Evolutionary conservation across 2,113 vertebrate genomes (phyloP).

Genomic region (Hylia prasina): DNA sequence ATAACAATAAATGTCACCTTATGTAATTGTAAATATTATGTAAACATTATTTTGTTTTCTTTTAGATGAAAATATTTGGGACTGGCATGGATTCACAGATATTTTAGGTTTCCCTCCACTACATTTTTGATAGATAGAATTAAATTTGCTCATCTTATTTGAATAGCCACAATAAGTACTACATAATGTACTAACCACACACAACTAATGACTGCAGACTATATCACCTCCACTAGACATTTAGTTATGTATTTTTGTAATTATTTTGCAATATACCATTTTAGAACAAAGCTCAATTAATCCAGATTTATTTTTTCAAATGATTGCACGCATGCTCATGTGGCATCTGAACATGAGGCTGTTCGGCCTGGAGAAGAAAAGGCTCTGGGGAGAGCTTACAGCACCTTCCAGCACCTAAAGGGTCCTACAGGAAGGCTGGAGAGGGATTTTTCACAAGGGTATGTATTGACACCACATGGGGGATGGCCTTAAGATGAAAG

Average conservation of each 20-base stretch:
- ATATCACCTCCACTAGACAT: neutral
- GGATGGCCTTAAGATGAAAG: neutral
- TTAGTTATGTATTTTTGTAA: neutral
- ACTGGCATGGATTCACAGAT: neutral
- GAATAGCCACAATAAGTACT: neutral
- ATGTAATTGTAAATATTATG: neutral
- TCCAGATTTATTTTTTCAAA: neutral
- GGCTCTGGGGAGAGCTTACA: neutral
- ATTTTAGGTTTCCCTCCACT: neutral
- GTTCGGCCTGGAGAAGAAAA: neutral
- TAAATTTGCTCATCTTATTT: neutral
- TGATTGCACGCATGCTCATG: neutral
- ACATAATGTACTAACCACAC: neutral
- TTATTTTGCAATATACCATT: neutral
- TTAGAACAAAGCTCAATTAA: neutral
- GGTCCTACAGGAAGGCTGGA: neutral
- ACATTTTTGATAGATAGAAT: neutral
- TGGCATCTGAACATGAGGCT: neutral
- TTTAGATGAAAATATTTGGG: neutral
- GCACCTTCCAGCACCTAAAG: neutral
- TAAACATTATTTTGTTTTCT: neutral
- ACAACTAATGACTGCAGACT: neutral
- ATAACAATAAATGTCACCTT: neutral
- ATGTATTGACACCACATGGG: neutral
- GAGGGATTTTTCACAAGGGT: neutral